phyloP scores from a whole-genome alignment of 2,888 invertebrate genomes.

The Embidobia sp. region DNA sequence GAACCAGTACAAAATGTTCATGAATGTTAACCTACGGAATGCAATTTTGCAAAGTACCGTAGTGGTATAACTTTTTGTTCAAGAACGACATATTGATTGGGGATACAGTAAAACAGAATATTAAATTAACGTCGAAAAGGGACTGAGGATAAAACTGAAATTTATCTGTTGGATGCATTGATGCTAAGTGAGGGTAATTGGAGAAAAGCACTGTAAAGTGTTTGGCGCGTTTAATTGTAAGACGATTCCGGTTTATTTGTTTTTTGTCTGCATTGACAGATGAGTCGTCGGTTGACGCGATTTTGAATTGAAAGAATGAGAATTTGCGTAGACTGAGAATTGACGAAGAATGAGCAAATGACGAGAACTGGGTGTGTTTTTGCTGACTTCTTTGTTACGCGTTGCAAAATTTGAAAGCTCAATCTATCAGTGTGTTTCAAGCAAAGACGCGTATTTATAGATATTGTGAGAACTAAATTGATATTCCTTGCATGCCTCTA shows the following conservation, averaged over 20 bases:
- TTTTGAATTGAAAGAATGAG: conserved; percentile 4
- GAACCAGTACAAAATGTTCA: no score
- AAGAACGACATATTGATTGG: no score
- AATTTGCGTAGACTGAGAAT: no score
- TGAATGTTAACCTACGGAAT: no score
- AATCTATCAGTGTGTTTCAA: no score
- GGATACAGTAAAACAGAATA: no score
- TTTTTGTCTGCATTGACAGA: conserved; percentile 11
- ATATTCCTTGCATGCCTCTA: neutral
- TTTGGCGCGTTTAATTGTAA: conserved; percentile 16
- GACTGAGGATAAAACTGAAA: conserved; percentile 5
- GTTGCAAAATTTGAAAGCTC: neutral
- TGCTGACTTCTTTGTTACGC: no score
- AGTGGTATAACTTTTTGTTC: no score
- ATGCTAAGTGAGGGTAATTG: conserved; percentile 13
- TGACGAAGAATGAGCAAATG: no score
- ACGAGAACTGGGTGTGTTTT: no score
- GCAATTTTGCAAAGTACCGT: no score
- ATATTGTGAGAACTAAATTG: neutral
- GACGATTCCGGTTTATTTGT: conserved; percentile 5
- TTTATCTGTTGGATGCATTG: conserved; percentile 15
- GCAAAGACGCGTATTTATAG: neutral
- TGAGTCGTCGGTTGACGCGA: neutral
- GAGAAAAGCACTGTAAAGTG: conserved; percentile 2
- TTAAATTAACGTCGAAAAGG: neutral